Conservation (phyloP, 2,888 invertebrate species). For the Acronicta leporina region DNA sequence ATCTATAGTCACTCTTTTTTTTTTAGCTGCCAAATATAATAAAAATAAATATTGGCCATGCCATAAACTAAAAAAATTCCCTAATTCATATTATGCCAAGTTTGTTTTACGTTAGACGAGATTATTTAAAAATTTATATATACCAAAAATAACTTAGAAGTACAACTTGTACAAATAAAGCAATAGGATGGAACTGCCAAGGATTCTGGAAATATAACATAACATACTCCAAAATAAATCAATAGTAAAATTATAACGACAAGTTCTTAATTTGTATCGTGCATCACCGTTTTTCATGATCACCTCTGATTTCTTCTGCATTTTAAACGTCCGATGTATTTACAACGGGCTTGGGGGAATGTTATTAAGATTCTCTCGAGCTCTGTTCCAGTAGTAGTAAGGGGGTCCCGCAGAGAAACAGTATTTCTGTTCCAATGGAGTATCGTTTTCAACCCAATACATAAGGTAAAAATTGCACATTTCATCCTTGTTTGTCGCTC, state of each 20-base stretch:
- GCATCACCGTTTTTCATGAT: conserved; percentile 39
- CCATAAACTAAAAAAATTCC: too few species aligned
- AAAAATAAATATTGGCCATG: too few species aligned
- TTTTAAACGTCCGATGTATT: conserved; percentile 29
- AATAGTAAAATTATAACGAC: neutral
- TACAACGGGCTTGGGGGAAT: conserved; percentile 90
- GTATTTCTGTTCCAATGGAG: conserved; percentile 93
- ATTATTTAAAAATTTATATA: too few species aligned
- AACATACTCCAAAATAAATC: neutral
- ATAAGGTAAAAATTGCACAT: conserved; percentile 99
- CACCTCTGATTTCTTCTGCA: conserved; percentile 1
- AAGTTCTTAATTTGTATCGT: conserved; percentile 17
- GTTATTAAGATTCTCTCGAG: conserved; percentile 90
- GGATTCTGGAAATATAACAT: too few species aligned
- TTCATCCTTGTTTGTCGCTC: conserved; percentile 95
- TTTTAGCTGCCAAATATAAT: neutral
- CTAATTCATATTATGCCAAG: too few species aligned
- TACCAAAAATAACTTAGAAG: too few species aligned
- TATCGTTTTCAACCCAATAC: conserved; percentile 95
- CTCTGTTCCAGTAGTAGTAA: conserved; percentile 93
- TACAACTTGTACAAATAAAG: too few species aligned
- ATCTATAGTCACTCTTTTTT: neutral
- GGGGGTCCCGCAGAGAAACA: conserved; percentile 96
- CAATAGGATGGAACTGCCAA: too few species aligned
- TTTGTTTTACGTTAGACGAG: too few species aligned